Conservation (phyloP, 2,113 vertebrate genomes). For the Stictonetta naevosa region DNA sequence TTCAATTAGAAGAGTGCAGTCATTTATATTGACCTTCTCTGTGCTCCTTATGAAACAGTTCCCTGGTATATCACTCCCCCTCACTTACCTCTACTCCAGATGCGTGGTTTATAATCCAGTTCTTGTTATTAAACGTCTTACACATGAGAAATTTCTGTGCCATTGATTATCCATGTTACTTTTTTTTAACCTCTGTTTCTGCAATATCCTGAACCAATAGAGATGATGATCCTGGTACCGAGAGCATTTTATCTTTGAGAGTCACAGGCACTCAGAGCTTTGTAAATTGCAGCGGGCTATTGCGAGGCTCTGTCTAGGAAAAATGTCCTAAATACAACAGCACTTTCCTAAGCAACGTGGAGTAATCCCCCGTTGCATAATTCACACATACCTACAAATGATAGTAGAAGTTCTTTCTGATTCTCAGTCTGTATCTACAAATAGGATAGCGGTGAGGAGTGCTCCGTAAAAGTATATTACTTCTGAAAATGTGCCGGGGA, state of each 20-base stretch:
- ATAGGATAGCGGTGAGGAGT: neutral
- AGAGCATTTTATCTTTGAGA: neutral
- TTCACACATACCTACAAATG: neutral
- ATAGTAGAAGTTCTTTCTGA: neutral
- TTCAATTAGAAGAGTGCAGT: neutral
- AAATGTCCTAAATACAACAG: neutral
- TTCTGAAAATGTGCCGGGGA: neutral
- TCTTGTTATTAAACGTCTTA: neutral
- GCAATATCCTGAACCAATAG: neutral
- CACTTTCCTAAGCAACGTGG: neutral
- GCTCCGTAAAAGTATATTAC: neutral
- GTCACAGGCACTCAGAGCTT: neutral
- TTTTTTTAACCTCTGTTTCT: neutral
- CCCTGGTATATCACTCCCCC: neutral
- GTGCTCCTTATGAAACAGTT: neutral
- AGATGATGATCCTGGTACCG: neutral
- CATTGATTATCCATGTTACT: neutral
- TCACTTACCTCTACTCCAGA: neutral
- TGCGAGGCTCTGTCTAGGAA: neutral
- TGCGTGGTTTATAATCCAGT: neutral
- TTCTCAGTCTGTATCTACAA: neutral
- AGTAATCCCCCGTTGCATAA: too few relatives aligned
- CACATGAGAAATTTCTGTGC: accelerated
- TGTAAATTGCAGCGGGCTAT: neutral
- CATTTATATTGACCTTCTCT: neutral